phyloP scores from a whole-genome alignment of 2,888 invertebrate genomes.

The Eupithecia centaureata region DNA sequence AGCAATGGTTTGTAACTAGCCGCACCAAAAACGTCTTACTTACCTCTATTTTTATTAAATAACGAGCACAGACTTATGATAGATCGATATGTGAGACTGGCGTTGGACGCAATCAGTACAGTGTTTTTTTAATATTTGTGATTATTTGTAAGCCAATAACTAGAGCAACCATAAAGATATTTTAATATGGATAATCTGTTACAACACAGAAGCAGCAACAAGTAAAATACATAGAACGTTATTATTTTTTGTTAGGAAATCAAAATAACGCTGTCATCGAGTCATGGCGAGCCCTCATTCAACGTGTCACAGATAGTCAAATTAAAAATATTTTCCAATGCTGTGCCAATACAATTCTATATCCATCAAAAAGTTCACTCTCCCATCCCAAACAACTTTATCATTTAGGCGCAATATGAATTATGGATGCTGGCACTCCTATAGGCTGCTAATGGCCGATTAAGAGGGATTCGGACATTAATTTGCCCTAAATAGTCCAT shows the following conservation, averaged over 20 bases:
- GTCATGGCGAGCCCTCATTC: too few relatives aligned
- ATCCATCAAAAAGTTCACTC: neutral
- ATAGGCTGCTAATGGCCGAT: constrained; percentile 24
- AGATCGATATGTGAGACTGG: neutral
- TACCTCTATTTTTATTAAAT: neutral
- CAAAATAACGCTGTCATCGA: too few relatives aligned
- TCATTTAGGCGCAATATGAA: constrained; percentile 8
- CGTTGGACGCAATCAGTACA: neutral
- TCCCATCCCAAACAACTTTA: neutral
- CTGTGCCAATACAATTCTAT: neutral
- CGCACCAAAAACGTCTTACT: constrained; percentile 1
- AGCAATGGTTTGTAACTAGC: neutral
- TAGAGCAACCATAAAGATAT: too few relatives aligned
- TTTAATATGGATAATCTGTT: too few relatives aligned
- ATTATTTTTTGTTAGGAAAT: too few relatives aligned
- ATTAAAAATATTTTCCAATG: too few relatives aligned
- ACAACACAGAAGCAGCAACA: too few relatives aligned
- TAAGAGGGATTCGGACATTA: constrained; percentile 25
- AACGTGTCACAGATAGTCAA: too few relatives aligned
- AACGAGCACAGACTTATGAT: neutral
- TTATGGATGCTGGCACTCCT: constrained; percentile 25
- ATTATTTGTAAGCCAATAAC: too few relatives aligned
- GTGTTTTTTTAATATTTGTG: neutral
- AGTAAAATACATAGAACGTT: too few relatives aligned
- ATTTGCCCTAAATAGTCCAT: constrained; percentile 25